These are phyloP conservation scores for Microctonus aethiopoides DNA, from an alignment of 2,888 invertebrate genomes.

Conservation along the genomic window DNA sequence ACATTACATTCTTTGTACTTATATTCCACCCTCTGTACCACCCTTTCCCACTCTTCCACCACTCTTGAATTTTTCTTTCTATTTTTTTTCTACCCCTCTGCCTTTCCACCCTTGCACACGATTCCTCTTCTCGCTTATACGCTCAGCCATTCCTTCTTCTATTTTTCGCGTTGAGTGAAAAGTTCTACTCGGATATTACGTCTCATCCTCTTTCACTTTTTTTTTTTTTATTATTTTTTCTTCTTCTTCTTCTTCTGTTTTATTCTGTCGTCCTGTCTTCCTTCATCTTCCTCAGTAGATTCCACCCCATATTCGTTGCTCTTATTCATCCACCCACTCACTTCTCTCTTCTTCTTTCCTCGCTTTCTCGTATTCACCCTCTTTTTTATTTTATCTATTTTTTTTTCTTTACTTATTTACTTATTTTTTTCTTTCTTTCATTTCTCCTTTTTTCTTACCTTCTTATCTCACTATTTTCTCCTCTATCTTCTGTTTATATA, in stretches of 20 bases:
- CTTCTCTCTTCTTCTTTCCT: slow-evolving; percentile 22
- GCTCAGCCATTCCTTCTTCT: slow-evolving; percentile 39
- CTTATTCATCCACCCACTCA: slow-evolving; percentile 24
- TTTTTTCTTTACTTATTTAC: slow-evolving; percentile 12
- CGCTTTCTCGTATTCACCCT: slow-evolving; percentile 8
- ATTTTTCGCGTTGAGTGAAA: slow-evolving; percentile 62
- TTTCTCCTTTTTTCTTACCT: slow-evolving; percentile 11
- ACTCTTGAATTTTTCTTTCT: background rate
- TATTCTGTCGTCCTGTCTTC: too few relatives aligned
- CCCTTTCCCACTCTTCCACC: background rate
- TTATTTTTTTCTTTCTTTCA: slow-evolving; percentile 1
- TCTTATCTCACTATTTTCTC: slow-evolving; percentile 2
- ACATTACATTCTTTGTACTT: slow-evolving; percentile 63
- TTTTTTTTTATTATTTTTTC: background rate
- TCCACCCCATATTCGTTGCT: slow-evolving; percentile 24
- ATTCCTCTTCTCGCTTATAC: slow-evolving; percentile 24
- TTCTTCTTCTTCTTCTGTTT: too few relatives aligned
- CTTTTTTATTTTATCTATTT: slow-evolving; percentile 17
- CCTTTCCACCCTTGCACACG: slow-evolving; percentile 32
- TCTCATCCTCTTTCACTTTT: slow-evolving; percentile 47
- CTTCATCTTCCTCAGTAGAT: slow-evolving; percentile 42
- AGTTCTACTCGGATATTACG: slow-evolving; percentile 66
- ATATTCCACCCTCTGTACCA: slow-evolving; percentile 45
- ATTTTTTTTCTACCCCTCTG: background rate
- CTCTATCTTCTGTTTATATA: background rate